phyloP scores from a whole-genome alignment of 2,797 vertebrate species.

The Scarus forsteni region DNA sequence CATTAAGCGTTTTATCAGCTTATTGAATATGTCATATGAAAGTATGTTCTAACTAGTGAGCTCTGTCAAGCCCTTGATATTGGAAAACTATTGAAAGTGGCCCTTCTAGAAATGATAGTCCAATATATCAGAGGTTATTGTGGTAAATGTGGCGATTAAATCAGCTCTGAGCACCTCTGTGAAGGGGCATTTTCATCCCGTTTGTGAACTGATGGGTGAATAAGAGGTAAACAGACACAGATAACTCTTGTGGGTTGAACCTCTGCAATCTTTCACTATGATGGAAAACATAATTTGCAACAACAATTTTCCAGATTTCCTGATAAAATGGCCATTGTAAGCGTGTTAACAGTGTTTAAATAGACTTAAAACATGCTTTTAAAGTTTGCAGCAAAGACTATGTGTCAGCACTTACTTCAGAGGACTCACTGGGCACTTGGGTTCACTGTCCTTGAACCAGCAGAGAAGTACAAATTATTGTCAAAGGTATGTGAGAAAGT shows the following conservation, averaged over 20 bases:
- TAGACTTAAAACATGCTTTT: too few species aligned
- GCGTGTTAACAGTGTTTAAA: too few species aligned
- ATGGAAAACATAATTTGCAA: not conserved
- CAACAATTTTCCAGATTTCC: not conserved
- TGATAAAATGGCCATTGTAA: too few species aligned
- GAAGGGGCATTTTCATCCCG: not conserved
- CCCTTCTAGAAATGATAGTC: slow-evolving; percentile 30
- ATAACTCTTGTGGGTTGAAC: not conserved
- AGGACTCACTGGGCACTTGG: too few species aligned
- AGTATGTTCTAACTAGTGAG: slow-evolving; percentile 31
- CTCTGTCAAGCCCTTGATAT: slow-evolving; percentile 34
- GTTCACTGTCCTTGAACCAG: too few species aligned
- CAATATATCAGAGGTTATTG: slow-evolving; percentile 7
- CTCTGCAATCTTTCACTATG: not conserved
- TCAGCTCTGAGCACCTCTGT: slow-evolving; percentile 14
- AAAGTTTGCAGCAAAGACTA: too few species aligned
- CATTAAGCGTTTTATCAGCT: slow-evolving; percentile 52
- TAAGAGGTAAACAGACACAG: not conserved
- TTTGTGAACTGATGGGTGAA: not conserved
- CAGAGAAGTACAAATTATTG: too few species aligned
- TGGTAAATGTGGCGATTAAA: slow-evolving; percentile 34
- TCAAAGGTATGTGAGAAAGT: too few species aligned
- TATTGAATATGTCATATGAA: slow-evolving; percentile 53
- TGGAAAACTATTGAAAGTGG: slow-evolving; percentile 43
- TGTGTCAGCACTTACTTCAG: too few species aligned